These are phyloP conservation scores for Diceros bicornis DNA, from an alignment of 2,797 vertebrate genomes.

Conservation along the genomic window DNA sequence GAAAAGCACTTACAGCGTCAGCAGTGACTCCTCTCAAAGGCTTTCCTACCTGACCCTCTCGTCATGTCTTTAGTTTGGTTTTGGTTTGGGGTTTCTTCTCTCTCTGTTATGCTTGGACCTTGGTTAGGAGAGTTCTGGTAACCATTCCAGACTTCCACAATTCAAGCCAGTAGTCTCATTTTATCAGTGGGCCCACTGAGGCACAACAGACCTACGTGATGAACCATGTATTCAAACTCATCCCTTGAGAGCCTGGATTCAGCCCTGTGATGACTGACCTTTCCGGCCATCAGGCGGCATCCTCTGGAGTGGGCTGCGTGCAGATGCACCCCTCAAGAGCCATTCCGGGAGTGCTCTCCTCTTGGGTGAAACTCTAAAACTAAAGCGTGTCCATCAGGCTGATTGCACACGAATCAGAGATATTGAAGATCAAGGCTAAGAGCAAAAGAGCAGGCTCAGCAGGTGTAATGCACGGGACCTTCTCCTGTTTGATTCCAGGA, in stretches of 20 bases:
- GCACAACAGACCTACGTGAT: rapidly evolving
- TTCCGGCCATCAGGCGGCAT: not conserved
- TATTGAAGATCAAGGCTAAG: not conserved
- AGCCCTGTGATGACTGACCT: not conserved
- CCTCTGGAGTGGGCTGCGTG: not conserved
- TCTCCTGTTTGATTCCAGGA: not conserved
- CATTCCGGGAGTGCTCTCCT: not conserved
- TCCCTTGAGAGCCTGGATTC: too few relatives aligned
- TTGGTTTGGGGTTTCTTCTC: not conserved
- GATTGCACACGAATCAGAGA: too few relatives aligned
- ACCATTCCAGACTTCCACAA: not conserved
- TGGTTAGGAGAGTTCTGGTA: not conserved
- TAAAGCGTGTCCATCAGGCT: not conserved
- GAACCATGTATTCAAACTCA: rapidly evolving
- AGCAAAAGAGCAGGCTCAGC: not conserved
- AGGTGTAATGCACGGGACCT: not conserved
- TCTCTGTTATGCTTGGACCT: not conserved
- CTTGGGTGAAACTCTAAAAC: not conserved
- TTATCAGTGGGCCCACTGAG: not conserved
- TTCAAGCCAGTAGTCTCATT: not conserved
- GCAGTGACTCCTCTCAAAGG: not conserved
- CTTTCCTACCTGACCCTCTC: not conserved
- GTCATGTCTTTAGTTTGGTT: not conserved
- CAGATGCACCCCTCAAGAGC: not conserved
- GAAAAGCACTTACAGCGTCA: not conserved